Percentiles rank a stretch among this genome's conserved stretches.
phyloP scores from a whole-genome alignment of 2,797 vertebrate species.

The Pangasius macronema region DNA sequence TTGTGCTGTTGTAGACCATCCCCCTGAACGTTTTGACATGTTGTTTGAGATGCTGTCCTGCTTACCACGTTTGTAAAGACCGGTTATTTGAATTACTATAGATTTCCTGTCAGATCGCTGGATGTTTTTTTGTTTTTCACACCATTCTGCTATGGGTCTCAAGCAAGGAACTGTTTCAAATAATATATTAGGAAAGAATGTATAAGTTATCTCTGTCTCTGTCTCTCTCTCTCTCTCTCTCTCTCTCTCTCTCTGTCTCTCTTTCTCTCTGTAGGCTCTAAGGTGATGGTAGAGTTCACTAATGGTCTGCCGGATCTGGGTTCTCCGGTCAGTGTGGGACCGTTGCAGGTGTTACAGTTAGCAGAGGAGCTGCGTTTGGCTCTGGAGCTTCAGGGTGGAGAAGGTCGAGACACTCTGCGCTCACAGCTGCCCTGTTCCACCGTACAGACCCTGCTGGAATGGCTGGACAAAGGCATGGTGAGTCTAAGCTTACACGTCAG shows the following conservation, averaged over 20 bases:
- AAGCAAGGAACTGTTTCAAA: not conserved
- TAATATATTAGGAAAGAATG: no score
- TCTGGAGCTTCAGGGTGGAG: conserved; percentile 81
- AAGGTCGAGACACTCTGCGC: conserved; percentile 77
- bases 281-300: conserved; percentile 79
- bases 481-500: conserved; percentile 63
- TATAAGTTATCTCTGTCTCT: not conserved
- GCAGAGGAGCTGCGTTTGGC: conserved; percentile 87
- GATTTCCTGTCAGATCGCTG: not conserved
- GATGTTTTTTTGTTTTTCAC: not conserved
- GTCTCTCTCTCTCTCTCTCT: not conserved
- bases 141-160: not conserved
- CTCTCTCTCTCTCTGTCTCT: not conserved
- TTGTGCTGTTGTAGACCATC: not conserved
- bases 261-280: conserved; percentile 78
- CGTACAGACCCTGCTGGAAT: conserved; percentile 77
- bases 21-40: not conserved
- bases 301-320: conserved; percentile 80
- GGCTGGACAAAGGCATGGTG: conserved; percentile 85
- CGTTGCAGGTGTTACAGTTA: conserved; percentile 85
- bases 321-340: conserved; percentile 75
- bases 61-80: not conserved
- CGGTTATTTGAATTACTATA: not conserved
- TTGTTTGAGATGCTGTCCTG: not conserved
- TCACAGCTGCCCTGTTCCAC: conserved; percentile 84